Evolutionary conservation across 2,797 vertebrate species (phyloP), one percentile per base, ranked within the genome.

Genomic region (Nyctalus aviator): DNA sequence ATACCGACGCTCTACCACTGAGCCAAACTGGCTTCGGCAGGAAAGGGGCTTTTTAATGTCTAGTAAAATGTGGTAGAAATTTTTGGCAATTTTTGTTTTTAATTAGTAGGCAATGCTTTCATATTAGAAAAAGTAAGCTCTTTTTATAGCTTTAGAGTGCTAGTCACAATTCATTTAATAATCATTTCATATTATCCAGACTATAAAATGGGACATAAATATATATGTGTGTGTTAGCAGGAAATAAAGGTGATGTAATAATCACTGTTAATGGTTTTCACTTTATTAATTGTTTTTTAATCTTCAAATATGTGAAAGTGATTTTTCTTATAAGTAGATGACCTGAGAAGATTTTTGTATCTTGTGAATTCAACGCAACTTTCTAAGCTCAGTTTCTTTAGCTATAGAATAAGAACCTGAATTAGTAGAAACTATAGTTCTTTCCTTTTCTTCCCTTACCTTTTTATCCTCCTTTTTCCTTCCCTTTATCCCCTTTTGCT

Each of bases 41-140:
- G 69, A 7, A 94, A 69, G 37, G 57, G 25, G 41, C 69, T 46
- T 88, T 94, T 96, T 62, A 92, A 94, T 94, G 84, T 84, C 50
- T 90, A 88, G 73, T 57, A 88, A 79, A 96, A 96, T 94, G 59
- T 75, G 77, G 18, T 53, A 93, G 66, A 88, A 73, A 83, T n/a
- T 86, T 83, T 83, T 41, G 64, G 35, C 73, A 85, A 81, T 85
- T 87, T 96, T 91, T 87, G 79, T 85, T 94, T 84, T 96, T 93
- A 87, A 78, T 94, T 92, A 81, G 64, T 84, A 88, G 57, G 79
- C 18, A 95, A 81, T 82, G 11, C 46, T 83, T 81, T 59, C 32
- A 71, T 32, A 77, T 95, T 72, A 93, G 5, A 97, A 94, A 96
- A 96, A 97, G 86, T 93, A 95, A 95, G 41, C 64, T 97, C 12